Evolutionary conservation across 2,797 vertebrate genomes (phyloP).

Genomic region (Sebastes hubbsi): DNA sequence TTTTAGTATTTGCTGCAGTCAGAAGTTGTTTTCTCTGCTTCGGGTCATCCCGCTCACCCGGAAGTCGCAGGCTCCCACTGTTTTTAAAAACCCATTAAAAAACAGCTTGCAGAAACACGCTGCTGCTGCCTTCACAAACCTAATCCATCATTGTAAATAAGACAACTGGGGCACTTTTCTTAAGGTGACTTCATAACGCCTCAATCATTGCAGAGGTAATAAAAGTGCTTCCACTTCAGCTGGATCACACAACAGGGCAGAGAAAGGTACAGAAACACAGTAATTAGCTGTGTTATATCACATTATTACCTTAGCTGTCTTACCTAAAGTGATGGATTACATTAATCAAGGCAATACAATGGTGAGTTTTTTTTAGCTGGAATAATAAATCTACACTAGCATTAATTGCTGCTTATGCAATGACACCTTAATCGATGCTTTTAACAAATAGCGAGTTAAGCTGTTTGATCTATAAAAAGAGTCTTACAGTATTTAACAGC

Average conservation of each 20-base stretch:
- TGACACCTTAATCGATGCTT: constrained; percentile 3
- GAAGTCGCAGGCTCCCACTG: background rate
- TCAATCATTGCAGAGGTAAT: constrained; percentile 2
- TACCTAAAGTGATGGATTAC: constrained; percentile 22
- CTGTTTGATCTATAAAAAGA: background rate
- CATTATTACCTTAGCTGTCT: background rate
- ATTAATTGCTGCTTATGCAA: constrained; percentile 37
- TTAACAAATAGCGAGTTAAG: background rate
- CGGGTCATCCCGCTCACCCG: background rate
- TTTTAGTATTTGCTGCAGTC: background rate
- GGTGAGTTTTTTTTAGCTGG: background rate
- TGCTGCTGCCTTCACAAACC: constrained; percentile 22
- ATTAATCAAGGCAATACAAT: constrained; percentile 16
- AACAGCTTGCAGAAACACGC: constrained; percentile 21
- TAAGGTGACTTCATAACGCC: background rate
- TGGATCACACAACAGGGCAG: background rate
- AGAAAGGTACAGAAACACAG: background rate
- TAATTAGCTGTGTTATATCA: constrained; percentile 22
- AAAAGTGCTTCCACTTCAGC: background rate
- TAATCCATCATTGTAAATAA: constrained; percentile 40
- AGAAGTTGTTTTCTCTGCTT: background rate
- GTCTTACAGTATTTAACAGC: background rate
- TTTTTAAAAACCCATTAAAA: constrained; percentile 26
- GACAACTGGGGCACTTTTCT: constrained; percentile 12
- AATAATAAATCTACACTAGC: constrained; percentile 12